These are phyloP conservation scores for Acrocephalus kingi DNA, from an alignment of 2,113 vertebrate genomes.

Conservation along the genomic window DNA sequence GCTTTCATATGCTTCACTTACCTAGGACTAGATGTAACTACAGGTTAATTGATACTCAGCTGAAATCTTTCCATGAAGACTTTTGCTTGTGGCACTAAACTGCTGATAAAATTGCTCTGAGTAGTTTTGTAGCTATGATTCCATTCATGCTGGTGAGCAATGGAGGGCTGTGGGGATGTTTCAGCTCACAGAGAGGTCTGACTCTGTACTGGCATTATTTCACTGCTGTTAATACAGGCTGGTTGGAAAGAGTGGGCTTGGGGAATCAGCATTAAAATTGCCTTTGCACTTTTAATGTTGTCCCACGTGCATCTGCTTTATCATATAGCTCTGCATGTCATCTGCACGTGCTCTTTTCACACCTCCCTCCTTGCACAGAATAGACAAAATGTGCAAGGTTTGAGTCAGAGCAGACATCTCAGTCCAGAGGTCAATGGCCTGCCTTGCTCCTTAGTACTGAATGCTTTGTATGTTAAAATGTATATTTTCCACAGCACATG, in stretches of 20 bases:
- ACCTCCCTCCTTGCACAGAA: background rate
- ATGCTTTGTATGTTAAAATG: background rate
- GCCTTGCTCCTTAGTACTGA: background rate
- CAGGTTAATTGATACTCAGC: background rate
- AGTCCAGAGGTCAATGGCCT: background rate
- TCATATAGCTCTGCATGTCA: background rate
- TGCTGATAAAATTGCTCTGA: background rate
- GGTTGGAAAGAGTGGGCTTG: background rate
- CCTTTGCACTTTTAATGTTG: background rate
- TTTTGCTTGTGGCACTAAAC: background rate
- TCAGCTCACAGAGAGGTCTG: background rate
- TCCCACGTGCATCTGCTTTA: background rate
- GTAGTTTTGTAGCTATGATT: background rate
- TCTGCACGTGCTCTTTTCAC: background rate
- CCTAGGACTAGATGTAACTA: background rate
- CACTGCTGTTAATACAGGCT: background rate
- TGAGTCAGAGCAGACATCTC: background rate
- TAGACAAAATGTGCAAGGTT: background rate
- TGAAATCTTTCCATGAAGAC: background rate
- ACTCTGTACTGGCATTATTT: background rate
- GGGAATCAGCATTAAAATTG: background rate
- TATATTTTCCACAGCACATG: background rate
- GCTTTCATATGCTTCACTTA: background rate
- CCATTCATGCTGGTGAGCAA: background rate
- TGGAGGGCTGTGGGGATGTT: fast-evolving